Percentiles rank a stretch among this genome's conserved stretches.
Evolutionary conservation across 2,888 invertebrate species (phyloP).

Genomic region (Quadroppia sp.): DNA sequence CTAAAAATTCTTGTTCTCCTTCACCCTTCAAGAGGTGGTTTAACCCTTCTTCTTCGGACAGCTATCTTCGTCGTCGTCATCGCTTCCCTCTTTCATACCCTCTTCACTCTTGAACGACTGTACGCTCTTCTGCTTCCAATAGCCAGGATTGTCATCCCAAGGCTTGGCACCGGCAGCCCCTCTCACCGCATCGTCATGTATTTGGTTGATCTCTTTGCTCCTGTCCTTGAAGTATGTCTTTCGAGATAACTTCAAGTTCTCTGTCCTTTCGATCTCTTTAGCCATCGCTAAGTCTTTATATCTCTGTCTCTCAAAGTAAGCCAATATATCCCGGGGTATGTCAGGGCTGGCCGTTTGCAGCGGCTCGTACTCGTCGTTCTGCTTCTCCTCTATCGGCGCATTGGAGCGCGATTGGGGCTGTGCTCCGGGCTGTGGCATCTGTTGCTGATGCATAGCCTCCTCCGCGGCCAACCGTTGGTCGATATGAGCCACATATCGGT

Average conservation of each 20-base stretch:
- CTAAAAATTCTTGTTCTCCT: too few relatives aligned
- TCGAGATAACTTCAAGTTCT: background rate
- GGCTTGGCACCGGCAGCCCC: too few relatives aligned
- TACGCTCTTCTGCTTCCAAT: too few relatives aligned
- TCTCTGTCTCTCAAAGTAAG: background rate
- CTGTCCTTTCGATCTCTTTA: background rate
- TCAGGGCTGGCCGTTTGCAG: conserved; percentile 2
- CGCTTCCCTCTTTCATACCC: too few relatives aligned
- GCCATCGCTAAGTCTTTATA: background rate
- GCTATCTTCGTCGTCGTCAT: too few relatives aligned
- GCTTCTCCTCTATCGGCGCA: background rate
- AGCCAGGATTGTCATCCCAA: too few relatives aligned
- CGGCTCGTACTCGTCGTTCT: background rate
- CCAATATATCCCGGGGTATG: background rate
- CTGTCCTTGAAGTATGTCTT: background rate
- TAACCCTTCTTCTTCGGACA: too few relatives aligned
- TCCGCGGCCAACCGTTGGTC: background rate
- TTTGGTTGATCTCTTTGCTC: too few relatives aligned
- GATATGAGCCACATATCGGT: background rate
- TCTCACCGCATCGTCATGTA: too few relatives aligned
- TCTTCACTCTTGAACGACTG: too few relatives aligned
- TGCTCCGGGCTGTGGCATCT: background rate
- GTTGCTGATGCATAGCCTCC: background rate
- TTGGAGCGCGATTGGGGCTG: background rate
- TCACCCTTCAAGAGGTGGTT: too few relatives aligned